Base-by-base conservation (phyloP, 2,888 invertebrate genomes). In the Sminthurides aquaticus region DNA sequence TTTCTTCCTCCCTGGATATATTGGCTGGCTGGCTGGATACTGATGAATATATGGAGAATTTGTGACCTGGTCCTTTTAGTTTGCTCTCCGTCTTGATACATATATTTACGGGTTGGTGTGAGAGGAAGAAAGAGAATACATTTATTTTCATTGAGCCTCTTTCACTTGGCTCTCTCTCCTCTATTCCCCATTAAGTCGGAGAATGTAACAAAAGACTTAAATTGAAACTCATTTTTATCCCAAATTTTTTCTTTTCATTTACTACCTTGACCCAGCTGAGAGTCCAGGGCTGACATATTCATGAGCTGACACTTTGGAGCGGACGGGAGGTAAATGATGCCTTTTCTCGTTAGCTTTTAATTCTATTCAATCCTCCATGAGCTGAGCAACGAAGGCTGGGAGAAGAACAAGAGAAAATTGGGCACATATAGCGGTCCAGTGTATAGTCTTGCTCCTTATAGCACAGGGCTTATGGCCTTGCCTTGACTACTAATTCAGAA, bases 181-280 rank as follows among this genome's bases (percentile, higher is more conserved):
- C 60, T 56, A 22, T 60, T 48, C 60, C 64, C 66, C 66, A 67
- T 64, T 64, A 67, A 67, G 64, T 52, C 28, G 57, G 25, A 60
- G 61, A 61, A 58, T 54, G 59, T 55, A 60, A 67, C 67, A 67
- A 67, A 65, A 59, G 67, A 29, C 58, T 43, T 59, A 59, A 67
- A 67, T 64, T 62, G 63, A 67, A 64, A 67, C 60, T 67, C 67
- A 67, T 67, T 67, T 67, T 67, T 67, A 67, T 64, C 62, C 67
- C 64, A 64, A 67, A 67, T 58, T 62, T 67, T 65, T 65, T 62
- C 65, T 65, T 60, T 64, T 67, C 65, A 61, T 65, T 65, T 67
- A 59, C 64, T 62, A 64, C 67, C 67, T 67, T 67, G 67, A 67
- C 65, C 64, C 65, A 65, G 60, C 65, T 60, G 57, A 57, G 64